Evolutionary conservation across 92 coral and sea anemone genomes (phyloP).

Genomic region (Meandrina meandrites): DNA sequence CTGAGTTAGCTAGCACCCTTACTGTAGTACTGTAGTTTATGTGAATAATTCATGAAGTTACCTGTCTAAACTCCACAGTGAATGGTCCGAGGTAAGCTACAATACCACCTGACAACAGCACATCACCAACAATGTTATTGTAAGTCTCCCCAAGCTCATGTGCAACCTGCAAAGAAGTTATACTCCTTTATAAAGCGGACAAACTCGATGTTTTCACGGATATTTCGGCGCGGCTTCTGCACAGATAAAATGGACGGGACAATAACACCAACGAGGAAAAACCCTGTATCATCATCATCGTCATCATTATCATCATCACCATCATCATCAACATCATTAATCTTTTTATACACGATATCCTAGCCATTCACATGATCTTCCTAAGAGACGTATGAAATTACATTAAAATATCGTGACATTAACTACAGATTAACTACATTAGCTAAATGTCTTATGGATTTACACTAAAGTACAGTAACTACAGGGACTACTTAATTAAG

Average conservation of each 20-base stretch:
- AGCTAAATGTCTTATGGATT: no score
- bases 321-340: no score
- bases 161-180: conserved; percentile 68
- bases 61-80: conserved; percentile 94
- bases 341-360: no score
- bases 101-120: conserved; percentile 84
- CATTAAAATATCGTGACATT: no score
- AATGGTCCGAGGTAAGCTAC: conserved; percentile 98
- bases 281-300: no score
- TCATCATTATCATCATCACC: no score
- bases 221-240: neutral
- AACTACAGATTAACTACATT: no score
- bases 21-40: neutral
- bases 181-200: neutral
- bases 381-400: no score
- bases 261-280: neutral
- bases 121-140: conserved; percentile 96
- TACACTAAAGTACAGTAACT: no score
- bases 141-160: conserved; percentile 90
- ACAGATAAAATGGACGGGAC: neutral
- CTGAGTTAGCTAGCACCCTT: neutral
- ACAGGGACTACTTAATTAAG: no score
- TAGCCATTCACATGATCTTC: no score
- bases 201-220: neutral
- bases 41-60: conserved; percentile 2